Conservation (phyloP, 2,797 vertebrate genomes). For the Salarias fasciatus region DNA sequence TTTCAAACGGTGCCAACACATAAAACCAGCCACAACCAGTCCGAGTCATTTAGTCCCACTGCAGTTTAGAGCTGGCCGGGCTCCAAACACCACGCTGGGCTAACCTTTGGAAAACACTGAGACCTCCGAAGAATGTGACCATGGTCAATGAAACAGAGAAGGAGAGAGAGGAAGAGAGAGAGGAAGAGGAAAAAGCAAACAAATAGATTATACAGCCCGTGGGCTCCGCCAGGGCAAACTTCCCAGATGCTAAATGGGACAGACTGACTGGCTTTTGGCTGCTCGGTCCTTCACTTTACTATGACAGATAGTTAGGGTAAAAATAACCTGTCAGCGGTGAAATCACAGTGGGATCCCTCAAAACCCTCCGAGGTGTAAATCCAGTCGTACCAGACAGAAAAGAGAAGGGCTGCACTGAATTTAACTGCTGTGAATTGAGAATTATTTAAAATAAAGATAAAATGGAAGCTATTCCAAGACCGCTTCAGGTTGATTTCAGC, state of each 20-base stretch:
- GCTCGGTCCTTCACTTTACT: conserved; percentile 51
- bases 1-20: conserved; percentile 70
- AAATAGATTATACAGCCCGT: conserved; percentile 66
- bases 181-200: conserved; percentile 65
- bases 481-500: no score
- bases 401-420: conserved; percentile 1
- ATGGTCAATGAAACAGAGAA: conserved; percentile 69
- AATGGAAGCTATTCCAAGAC: not conserved
- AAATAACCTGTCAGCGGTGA: conserved; percentile 54
- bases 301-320: conserved; percentile 50
- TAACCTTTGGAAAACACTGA: conserved; percentile 80
- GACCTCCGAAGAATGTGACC: conserved; percentile 79
- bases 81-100: conserved; percentile 67
- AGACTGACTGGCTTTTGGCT: conserved; percentile 56
- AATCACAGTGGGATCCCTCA: conserved; percentile 28
- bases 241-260: conserved; percentile 71
- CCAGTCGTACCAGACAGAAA: conserved; percentile 30
- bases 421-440: not conserved
- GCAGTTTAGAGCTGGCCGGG: conserved; percentile 64
- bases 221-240: conserved; percentile 60
- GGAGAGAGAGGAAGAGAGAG: conserved; percentile 45
- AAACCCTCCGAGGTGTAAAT: conserved; percentile 43
- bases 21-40: conserved; percentile 66
- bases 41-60: conserved; percentile 58
- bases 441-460: not conserved